Evolutionary conservation across 2,797 vertebrate species (phyloP), one percentile per base, ranked within the genome.

Genomic region (Notamacropus eugenii): DNA sequence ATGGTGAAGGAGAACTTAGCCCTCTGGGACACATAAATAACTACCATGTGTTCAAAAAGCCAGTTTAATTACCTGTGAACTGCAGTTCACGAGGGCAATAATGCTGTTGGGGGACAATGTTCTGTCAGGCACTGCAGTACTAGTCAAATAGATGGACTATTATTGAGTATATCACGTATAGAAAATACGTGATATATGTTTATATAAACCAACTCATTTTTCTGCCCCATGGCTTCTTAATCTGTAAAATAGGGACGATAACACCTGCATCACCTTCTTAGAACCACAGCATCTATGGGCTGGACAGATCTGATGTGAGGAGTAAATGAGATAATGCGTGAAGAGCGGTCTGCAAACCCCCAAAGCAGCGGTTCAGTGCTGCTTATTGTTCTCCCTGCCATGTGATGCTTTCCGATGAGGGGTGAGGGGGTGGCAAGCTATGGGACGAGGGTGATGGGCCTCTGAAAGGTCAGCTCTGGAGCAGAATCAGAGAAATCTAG

Each of bases 1-100:
- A 58, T 1, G 8, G 24, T 34, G 34, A 55, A 11, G 29, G 24
- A 91, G 54, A 55, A 19, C 46, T 27, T 74, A 22, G 9, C 90
- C 56, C 0, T 22, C 34, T 4, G 46, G 27, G 34, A 11, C 4
- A 24, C 13, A 11, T 0, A 22, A 52, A 2, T 0, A 0, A 10
- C 0, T 0, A 3, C 31, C 62, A 90, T 8, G 4, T 16, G 67
- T 46, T 82, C 62, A 82, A 9, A 14, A 19, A 19, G 92, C 4
- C 40, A 34, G n/a, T 1, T 24, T 90, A 3, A 11, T 16, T 0
- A n/a, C 46, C 28, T 14, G 9, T 24, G 67, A 46, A 46, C 2
- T 6, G 67, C 67, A 52, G 52, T 52, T 52, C 52, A 82, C 2
- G 19, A 10, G 91, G 28, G 12, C 0, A 0, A 52, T 16, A 0